Evolutionary conservation across 2,797 vertebrate species (phyloP).

Genomic region (Mus spretus): DNA sequence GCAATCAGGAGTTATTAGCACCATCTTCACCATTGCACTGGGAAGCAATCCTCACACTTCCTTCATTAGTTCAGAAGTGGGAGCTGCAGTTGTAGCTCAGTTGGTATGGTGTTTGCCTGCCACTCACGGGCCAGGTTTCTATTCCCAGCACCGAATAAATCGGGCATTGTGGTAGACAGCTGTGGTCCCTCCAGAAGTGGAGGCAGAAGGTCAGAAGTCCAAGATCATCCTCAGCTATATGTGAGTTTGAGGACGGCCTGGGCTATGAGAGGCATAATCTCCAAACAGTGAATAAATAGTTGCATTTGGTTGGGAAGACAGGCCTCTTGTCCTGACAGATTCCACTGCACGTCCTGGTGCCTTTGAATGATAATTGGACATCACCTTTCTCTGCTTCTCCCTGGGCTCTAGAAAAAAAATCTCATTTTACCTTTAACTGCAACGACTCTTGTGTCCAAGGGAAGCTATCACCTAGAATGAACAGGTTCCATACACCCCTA

Average conservation of each 20-base stretch:
- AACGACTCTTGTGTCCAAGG: neutral
- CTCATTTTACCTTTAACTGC: neutral
- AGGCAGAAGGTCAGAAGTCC: neutral
- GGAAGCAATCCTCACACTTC: constrained; percentile 40
- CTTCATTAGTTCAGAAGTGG: neutral
- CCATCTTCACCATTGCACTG: neutral
- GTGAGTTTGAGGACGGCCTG: neutral
- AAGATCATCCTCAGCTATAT: neutral
- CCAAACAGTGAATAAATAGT: neutral
- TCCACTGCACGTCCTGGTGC: neutral
- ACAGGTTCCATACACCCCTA: neutral
- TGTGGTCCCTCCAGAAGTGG: neutral
- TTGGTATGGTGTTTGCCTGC: neutral
- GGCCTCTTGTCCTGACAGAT: constrained; percentile 45
- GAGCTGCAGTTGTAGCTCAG: neutral
- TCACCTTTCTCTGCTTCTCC: constrained; percentile 23
- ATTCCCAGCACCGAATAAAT: neutral
- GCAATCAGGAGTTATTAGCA: neutral
- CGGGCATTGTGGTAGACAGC: neutral
- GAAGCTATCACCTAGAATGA: neutral
- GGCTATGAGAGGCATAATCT: neutral
- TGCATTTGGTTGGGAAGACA: constrained; percentile 40
- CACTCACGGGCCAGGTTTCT: neutral
- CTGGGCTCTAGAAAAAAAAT: neutral
- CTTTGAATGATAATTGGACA: constrained; percentile 57